Conservation (phyloP, 1,140 invertebrate species). For the Procambarus clarkii region DNA sequence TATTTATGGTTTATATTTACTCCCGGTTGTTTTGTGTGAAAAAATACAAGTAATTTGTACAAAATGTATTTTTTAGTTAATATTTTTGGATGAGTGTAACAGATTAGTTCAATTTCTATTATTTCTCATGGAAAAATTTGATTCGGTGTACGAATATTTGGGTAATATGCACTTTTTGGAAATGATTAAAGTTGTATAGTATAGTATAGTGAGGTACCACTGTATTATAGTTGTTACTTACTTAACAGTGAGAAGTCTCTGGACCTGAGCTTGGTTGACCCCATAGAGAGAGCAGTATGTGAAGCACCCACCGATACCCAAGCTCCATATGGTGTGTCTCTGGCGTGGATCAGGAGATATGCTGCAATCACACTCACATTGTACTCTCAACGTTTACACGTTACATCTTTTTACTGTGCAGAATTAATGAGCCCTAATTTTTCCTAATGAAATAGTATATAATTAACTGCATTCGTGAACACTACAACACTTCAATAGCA, state of each 20-base stretch:
- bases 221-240: constrained; percentile 76
- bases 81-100: too few species aligned
- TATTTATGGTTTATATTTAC: too few species aligned
- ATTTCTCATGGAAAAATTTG: too few species aligned
- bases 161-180: too few species aligned
- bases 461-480: neutral
- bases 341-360: constrained; percentile 74
- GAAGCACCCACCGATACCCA: constrained; percentile 82
- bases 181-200: too few species aligned
- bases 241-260: constrained; percentile 86
- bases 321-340: constrained; percentile 70
- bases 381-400: neutral
- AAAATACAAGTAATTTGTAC: too few species aligned
- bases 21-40: too few species aligned
- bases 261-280: constrained; percentile 92
- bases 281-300: constrained; percentile 87
- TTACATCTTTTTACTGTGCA: neutral
- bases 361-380: constrained; percentile 72
- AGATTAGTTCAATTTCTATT: too few species aligned
- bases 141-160: too few species aligned
- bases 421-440: neutral
- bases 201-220: neutral
- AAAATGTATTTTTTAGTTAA: too few species aligned
- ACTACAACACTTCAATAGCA: too few species aligned
- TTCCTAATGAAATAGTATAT: neutral